A percentile compares a stretch with the other conserved stretches of the same genome.
Evolutionary conservation across 53 echinoderm and acorn worm species (phyloP).

Genomic region (Holothuria scabra): DNA sequence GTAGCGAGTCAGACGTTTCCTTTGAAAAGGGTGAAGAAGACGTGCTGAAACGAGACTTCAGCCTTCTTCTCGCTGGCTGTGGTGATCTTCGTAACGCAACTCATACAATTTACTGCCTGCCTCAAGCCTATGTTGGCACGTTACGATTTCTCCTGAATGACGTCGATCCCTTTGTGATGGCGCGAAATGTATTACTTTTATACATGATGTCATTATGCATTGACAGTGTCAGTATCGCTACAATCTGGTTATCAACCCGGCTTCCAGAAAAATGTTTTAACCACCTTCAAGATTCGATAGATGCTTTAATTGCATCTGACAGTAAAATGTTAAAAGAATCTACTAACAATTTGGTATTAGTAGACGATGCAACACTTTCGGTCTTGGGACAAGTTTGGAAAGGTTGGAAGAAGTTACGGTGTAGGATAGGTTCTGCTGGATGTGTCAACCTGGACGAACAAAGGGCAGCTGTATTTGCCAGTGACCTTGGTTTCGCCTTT

Average conservation of each 20-base stretch:
- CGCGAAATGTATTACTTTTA: constrained; percentile 16
- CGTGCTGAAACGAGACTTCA: background rate
- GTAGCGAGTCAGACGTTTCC: background rate
- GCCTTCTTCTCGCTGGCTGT: constrained; percentile 7
- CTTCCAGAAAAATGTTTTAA: background rate
- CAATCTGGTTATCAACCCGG: constrained; percentile 21
- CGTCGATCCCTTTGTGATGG: constrained; percentile 18
- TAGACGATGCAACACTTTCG: background rate
- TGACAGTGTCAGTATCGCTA: background rate
- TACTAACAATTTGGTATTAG: background rate
- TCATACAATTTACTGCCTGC: constrained; percentile 9
- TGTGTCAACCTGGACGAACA: background rate
- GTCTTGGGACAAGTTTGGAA: constrained; percentile 12
- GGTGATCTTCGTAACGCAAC: constrained; percentile 27
- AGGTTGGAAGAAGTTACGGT: constrained; percentile 24
- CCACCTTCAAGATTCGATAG: background rate
- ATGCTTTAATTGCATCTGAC: background rate
- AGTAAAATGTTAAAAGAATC: background rate
- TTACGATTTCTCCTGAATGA: constrained; percentile 11
- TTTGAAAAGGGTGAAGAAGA: background rate
- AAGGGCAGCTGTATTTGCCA: constrained; percentile 15
- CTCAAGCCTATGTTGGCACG: background rate
- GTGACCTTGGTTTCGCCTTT: background rate
- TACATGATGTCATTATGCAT: constrained; percentile 8
- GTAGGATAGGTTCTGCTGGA: background rate